phyloP scores from a whole-genome alignment of 2,113 vertebrate genomes.

The Pleuronectes platessa region DNA sequence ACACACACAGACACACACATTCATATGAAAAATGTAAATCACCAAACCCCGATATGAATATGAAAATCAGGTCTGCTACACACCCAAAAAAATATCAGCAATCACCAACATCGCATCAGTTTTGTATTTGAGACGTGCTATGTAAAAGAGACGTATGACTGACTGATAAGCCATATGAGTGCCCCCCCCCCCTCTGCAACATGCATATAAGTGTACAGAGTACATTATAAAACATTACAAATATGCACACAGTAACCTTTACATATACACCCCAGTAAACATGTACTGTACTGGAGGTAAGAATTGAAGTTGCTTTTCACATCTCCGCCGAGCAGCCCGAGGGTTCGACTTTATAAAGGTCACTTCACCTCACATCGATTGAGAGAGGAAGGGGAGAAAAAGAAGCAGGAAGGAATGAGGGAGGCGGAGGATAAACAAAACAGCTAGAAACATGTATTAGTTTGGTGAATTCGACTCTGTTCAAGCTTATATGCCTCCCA shows the following conservation, averaged over 20 bases:
- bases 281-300: background rate
- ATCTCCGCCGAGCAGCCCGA: conserved; percentile 28
- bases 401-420: background rate
- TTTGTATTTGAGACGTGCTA: background rate
- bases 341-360: conserved; percentile 35
- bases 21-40: no score
- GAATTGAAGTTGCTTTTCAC: conserved; percentile 15
- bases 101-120: background rate
- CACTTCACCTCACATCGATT: conserved; percentile 25
- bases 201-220: background rate
- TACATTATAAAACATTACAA: background rate
- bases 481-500: background rate
- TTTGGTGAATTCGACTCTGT: conserved; percentile 2
- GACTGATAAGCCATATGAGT: no score
- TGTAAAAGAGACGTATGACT: no score
- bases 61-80: background rate
- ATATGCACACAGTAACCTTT: background rate
- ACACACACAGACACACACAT: background rate
- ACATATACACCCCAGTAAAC: background rate
- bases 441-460: conserved; percentile 13
- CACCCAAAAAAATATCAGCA: background rate
- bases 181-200: no score
- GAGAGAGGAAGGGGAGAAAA: conserved; percentile 1
- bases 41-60: no score
- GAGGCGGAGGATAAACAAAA: conserved; percentile 9